Evolutionary conservation across 1,140 invertebrate species (phyloP).

Genomic region (Drosophila cardini): DNA sequence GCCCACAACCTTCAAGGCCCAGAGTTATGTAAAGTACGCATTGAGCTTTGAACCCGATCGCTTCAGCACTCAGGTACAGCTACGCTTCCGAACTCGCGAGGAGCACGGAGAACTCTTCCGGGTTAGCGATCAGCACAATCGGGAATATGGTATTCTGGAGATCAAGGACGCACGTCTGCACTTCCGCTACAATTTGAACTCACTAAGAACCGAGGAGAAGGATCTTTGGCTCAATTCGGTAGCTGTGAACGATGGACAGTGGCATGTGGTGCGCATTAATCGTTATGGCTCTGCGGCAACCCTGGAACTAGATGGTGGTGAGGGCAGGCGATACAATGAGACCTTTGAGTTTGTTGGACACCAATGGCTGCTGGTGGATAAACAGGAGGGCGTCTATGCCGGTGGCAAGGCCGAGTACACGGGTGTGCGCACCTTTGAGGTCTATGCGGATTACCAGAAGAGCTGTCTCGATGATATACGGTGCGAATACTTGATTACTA

Average conservation of each 20-base stretch:
- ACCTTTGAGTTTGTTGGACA: slow-evolving; percentile 96
- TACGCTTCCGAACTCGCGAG: slow-evolving; percentile 96
- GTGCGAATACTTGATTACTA: slow-evolving; percentile 84
- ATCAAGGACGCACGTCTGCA: slow-evolving; percentile 95
- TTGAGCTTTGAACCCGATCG: slow-evolving; percentile 96
- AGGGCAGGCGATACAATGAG: slow-evolving; percentile 97
- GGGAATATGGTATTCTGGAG: slow-evolving; percentile 97
- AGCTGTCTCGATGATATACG: slow-evolving; percentile 88
- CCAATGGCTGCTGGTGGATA: slow-evolving; percentile 96
- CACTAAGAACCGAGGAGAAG: slow-evolving; percentile 93
- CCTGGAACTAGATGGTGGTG: slow-evolving; percentile 96
- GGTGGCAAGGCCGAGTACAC: slow-evolving; percentile 98
- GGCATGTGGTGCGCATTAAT: slow-evolving; percentile 96
- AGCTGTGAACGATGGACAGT: slow-evolving; percentile 97
- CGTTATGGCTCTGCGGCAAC: slow-evolving; percentile 97
- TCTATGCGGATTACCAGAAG: slow-evolving; percentile 97
- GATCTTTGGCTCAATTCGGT: slow-evolving; percentile 96
- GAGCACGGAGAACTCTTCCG: slow-evolving; percentile 95
- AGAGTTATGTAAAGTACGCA: slow-evolving; percentile 98
- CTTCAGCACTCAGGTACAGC: slow-evolving; percentile 95
- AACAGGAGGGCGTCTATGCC: slow-evolving; percentile 97
- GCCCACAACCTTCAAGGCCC: slow-evolving; percentile 94
- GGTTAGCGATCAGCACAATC: slow-evolving; percentile 96
- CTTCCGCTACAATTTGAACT: slow-evolving; percentile 97
- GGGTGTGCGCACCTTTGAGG: slow-evolving; percentile 95